These are phyloP conservation scores for Sinodicranocentrus sp. DNA, from an alignment of 2,888 invertebrate species.

Conservation along the genomic window DNA sequence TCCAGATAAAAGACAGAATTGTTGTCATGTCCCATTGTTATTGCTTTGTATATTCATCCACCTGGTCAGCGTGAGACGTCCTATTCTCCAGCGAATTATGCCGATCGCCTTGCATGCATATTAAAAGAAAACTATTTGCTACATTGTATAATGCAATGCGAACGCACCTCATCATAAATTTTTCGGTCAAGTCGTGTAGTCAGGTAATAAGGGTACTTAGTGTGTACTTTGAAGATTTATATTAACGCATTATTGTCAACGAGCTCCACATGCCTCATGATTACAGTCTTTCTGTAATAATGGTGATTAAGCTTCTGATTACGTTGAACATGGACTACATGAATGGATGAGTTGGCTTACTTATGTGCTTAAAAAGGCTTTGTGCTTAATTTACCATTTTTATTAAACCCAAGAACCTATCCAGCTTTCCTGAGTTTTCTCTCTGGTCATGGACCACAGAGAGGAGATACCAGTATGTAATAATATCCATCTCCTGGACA, in stretches of 20 bases:
- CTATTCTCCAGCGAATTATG: not conserved
- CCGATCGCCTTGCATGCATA: too few relatives aligned
- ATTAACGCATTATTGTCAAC: constrained; percentile 61
- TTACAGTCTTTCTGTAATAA: constrained; percentile 55
- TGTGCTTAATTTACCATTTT: constrained; percentile 49
- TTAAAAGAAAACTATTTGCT: constrained; percentile 23
- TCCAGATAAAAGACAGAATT: not conserved
- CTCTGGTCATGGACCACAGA: too few relatives aligned
- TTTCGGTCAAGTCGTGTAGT: constrained; percentile 32
- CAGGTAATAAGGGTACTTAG: constrained; percentile 60
- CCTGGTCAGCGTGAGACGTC: not conserved
- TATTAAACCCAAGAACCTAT: not conserved
- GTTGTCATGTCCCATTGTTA: constrained; percentile 23
- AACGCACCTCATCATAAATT: constrained; percentile 34
- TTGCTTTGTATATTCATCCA: not conserved
- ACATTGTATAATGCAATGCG: constrained; percentile 2
- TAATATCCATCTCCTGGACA: not conserved
- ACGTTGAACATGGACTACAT: constrained; percentile 28
- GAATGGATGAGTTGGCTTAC: constrained; percentile 27
- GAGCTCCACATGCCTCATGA: constrained; percentile 64
- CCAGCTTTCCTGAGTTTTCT: too few relatives aligned
- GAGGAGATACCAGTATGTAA: too few relatives aligned
- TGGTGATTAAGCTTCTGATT: constrained; percentile 58
- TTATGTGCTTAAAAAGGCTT: constrained; percentile 38
- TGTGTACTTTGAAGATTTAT: constrained; percentile 56